These are phyloP conservation scores for Coptotermes formosanus DNA, from an alignment of 1,140 invertebrate genomes.

Conservation along the genomic window DNA sequence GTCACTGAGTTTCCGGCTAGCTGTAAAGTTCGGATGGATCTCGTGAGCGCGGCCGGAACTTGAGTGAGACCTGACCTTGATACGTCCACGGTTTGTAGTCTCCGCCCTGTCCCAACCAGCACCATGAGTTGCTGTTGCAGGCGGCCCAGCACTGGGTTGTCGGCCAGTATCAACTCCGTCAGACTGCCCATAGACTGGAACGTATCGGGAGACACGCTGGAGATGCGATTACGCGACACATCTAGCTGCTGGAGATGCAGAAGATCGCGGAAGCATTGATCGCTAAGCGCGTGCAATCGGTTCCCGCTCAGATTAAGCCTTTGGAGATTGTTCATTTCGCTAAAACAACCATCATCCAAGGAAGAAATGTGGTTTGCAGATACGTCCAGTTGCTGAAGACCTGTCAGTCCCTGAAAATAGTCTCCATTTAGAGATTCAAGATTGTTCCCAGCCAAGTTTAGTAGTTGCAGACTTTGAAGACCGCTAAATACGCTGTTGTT, in stretches of 20 bases:
- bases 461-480: slow-evolving; percentile 65
- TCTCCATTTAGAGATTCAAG: slow-evolving; percentile 50
- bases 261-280: slow-evolving; percentile 62
- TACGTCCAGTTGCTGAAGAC: slow-evolving; percentile 50
- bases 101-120: slow-evolving; percentile 47
- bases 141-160: slow-evolving; percentile 54
- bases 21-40: slow-evolving; percentile 76
- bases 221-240: slow-evolving; percentile 73
- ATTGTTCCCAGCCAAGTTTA: slow-evolving; percentile 78
- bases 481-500: slow-evolving; percentile 40
- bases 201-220: slow-evolving; percentile 65
- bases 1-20: slow-evolving; percentile 74
- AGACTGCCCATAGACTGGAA: slow-evolving; percentile 73
- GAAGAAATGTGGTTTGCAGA: slow-evolving; percentile 51
- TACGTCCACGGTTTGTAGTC: slow-evolving; percentile 65
- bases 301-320: slow-evolving; percentile 69
- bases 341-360: slow-evolving; percentile 44
- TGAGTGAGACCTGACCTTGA: slow-evolving; percentile 74
- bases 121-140: slow-evolving; percentile 38
- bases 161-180: slow-evolving; percentile 71
- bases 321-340: slow-evolving; percentile 41
- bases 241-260: slow-evolving; percentile 72
- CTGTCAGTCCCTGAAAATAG: slow-evolving; percentile 47
- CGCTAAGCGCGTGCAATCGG: slow-evolving; percentile 56
- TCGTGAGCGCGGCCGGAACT: slow-evolving; percentile 80